Percentiles rank a stretch among this genome's conserved stretches.
Conservation (phyloP, 1,140 invertebrate genomes). For the Drosophila sproati region DNA sequence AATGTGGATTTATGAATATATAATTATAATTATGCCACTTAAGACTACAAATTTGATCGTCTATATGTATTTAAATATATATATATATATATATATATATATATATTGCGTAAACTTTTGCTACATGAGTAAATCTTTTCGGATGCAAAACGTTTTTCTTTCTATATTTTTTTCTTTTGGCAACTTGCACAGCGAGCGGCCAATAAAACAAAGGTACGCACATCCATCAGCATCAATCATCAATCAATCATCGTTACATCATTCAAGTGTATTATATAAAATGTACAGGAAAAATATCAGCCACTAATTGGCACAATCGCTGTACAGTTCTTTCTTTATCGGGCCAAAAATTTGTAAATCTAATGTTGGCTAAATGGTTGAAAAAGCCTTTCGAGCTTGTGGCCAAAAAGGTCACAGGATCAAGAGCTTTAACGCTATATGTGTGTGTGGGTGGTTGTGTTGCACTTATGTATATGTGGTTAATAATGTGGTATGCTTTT, state of each 20-base stretch:
- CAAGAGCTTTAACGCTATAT: slow-evolving; percentile 27
- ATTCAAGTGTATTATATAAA: slow-evolving; percentile 55
- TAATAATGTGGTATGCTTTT: slow-evolving; percentile 46
- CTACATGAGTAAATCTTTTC: slow-evolving; percentile 38
- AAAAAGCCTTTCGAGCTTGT: slow-evolving; percentile 19
- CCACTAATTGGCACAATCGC: slow-evolving; percentile 57
- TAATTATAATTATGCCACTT: slow-evolving; percentile 58
- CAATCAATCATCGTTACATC: slow-evolving; percentile 29
- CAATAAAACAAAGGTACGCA: slow-evolving; percentile 32
- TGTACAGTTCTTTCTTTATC: slow-evolving; percentile 41
- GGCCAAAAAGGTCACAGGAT: slow-evolving; percentile 5
- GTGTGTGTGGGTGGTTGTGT: background rate
- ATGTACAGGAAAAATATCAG: slow-evolving; percentile 61
- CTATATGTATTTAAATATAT: slow-evolving; percentile 41
- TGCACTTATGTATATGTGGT: slow-evolving; percentile 14
- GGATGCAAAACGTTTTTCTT: slow-evolving; percentile 1
- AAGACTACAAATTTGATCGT: slow-evolving; percentile 78
- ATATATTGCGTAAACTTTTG: slow-evolving; percentile 63
- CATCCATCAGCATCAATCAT: slow-evolving; percentile 10
- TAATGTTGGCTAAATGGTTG: slow-evolving; percentile 5
- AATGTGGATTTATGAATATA: slow-evolving; percentile 34
- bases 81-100: slow-evolving; percentile 44
- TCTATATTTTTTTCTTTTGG: background rate
- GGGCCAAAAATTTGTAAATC: slow-evolving; percentile 6
- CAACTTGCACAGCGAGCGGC: slow-evolving; percentile 60